A percentile compares a stretch with the other conserved stretches of the same genome.
Evolutionary conservation across 2,113 vertebrate species (phyloP).

Genomic region (Centropus bengalensis): DNA sequence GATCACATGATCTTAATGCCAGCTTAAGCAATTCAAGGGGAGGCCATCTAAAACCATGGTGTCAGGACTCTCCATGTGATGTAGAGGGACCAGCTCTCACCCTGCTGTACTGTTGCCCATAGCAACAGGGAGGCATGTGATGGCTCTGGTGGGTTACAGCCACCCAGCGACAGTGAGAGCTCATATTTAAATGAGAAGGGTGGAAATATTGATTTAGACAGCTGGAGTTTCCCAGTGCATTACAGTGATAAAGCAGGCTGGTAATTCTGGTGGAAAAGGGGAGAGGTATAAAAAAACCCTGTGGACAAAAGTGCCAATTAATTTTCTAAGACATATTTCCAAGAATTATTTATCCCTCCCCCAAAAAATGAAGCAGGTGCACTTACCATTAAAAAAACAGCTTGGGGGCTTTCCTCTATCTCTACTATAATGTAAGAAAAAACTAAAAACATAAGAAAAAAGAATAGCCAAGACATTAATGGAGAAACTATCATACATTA

Average conservation of each 20-base stretch:
- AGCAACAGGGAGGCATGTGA: conserved; percentile 71
- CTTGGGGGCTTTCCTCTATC: neutral
- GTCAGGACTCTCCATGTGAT: conserved; percentile 4
- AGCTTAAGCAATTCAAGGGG: conserved; percentile 19
- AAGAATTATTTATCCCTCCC: neutral
- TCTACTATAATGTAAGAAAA: neutral
- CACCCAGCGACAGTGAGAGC: neutral
- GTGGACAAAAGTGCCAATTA: neutral
- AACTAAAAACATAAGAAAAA: neutral
- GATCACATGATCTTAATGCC: conserved; percentile 5
- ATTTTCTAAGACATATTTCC: neutral
- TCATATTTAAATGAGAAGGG: neutral
- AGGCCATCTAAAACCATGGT: neutral
- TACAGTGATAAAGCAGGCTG: neutral
- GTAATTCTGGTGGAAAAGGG: neutral
- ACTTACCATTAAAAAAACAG: neutral
- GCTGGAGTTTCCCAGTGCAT: neutral
- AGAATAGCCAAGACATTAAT: neutral
- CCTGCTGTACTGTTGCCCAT: conserved; percentile 9
- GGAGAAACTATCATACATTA: neutral
- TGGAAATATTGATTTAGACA: conserved; percentile 19
- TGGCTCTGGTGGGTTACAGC: neutral
- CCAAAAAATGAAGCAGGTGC: neutral
- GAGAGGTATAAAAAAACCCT: neutral
- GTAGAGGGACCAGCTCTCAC: neutral